phyloP scores from a whole-genome alignment of 2,113 vertebrate genomes.

The Thermophis baileyi region DNA sequence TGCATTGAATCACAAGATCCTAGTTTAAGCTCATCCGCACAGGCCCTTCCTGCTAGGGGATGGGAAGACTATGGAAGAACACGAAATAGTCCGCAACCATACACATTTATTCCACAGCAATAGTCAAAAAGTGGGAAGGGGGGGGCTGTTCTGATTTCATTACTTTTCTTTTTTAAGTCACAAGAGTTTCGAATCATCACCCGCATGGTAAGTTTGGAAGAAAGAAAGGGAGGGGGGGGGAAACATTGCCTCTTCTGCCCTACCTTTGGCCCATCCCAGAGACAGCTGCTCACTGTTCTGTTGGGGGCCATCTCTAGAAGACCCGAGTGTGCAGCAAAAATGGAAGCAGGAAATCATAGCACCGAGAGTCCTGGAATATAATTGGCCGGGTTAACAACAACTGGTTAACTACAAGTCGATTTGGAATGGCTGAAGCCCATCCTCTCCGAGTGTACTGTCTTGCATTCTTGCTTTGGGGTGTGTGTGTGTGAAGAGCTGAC shows the following conservation, averaged over 20 bases:
- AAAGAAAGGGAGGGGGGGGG: too few relatives aligned
- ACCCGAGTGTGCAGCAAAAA: neutral
- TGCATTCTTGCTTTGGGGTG: neutral
- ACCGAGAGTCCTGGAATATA: neutral
- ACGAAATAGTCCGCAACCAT: neutral
- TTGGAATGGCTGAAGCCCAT: neutral
- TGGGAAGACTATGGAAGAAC: neutral
- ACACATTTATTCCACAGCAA: neutral
- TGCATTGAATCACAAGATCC: neutral
- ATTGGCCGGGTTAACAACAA: neutral
- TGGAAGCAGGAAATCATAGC: neutral
- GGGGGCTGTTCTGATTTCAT: neutral
- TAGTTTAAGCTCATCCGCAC: neutral
- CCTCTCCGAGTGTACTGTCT: neutral
- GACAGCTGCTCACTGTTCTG: neutral
- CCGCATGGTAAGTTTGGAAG: neutral
- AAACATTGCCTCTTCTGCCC: too few relatives aligned
- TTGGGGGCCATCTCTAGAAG: neutral
- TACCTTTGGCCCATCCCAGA: neutral
- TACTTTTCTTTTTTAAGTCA: neutral
- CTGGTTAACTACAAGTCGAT: neutral
- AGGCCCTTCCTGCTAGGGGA: neutral
- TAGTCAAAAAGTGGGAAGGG: neutral
- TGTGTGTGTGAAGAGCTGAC: neutral
- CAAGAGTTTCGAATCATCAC: neutral